A percentile compares a stretch with the other conserved stretches of the same genome.
Conservation (phyloP, 2,888 invertebrate genomes). For the Pollenia amentaria region DNA sequence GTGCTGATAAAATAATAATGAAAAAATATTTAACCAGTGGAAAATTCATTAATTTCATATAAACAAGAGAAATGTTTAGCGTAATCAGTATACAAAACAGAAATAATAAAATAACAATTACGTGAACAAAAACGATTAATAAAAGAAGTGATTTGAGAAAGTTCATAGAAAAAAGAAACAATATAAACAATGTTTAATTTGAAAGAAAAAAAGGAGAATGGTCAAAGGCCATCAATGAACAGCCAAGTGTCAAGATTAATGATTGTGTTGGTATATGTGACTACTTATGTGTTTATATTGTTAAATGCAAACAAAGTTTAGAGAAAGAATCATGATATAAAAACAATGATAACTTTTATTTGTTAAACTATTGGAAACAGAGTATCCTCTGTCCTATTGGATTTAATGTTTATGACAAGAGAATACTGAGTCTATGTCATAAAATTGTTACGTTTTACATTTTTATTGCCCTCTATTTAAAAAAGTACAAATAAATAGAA, state of each 20-base stretch:
- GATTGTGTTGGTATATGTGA: neutral
- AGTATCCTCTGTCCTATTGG: no score
- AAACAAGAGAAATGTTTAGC: constrained; percentile 35
- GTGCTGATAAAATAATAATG: constrained; percentile 54
- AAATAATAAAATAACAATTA: constrained; percentile 39
- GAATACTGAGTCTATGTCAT: constrained; percentile 5
- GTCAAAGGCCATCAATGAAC: constrained; percentile 56
- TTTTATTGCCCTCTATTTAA: neutral
- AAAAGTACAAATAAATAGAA: neutral
- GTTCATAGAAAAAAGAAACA: constrained; percentile 24
- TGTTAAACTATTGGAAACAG: no score
- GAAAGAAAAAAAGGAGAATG: constrained; percentile 31
- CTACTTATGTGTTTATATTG: neutral
- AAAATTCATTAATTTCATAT: constrained; percentile 1
- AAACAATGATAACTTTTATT: no score
- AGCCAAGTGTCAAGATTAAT: constrained; percentile 47
- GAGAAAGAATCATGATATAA: neutral
- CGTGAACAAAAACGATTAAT: constrained; percentile 56
- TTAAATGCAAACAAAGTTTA: constrained; percentile 5
- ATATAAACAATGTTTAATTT: constrained; percentile 57
- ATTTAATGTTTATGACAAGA: neutral
- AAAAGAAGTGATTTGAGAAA: constrained; percentile 21
- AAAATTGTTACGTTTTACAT: constrained; percentile 3
- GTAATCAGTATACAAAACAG: constrained; percentile 6
- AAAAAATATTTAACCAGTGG: constrained; percentile 22